A percentile compares a stretch with the other conserved stretches of the same genome.
These are phyloP conservation scores for Macheiramphus alcinus DNA, from an alignment of 2,113 vertebrate genomes.

Conservation along the genomic window DNA sequence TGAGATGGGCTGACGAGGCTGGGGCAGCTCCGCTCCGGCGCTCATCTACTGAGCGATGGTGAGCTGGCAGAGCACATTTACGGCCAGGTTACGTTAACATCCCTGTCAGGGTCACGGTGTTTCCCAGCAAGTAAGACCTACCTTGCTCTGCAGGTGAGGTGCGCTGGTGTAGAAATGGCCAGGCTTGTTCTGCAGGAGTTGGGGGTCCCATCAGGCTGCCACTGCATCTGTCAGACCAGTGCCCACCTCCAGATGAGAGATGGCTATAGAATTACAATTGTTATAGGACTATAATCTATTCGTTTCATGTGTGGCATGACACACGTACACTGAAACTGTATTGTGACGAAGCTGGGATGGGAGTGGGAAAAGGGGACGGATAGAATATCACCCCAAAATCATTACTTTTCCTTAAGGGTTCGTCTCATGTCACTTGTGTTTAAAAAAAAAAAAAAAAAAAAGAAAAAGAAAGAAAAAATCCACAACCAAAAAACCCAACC, in stretches of 20 bases:
- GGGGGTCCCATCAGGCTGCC: not conserved
- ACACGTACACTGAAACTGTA: not conserved
- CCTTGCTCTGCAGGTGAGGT: not conserved
- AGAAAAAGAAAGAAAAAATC: not conserved
- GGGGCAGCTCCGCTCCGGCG: not conserved
- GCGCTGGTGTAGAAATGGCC: not conserved
- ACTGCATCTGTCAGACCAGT: not conserved
- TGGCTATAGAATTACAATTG: not conserved
- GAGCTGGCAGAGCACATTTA: not conserved
- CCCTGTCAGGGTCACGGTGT: accelerated
- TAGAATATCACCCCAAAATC: not conserved
- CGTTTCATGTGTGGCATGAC: accelerated
- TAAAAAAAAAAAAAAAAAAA: too few relatives aligned
- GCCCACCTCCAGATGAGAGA: not conserved
- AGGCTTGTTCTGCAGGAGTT: not conserved
- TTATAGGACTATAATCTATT: too few relatives aligned
- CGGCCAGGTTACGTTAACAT: not conserved
- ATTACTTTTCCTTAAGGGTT: not conserved
- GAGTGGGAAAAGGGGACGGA: not conserved
- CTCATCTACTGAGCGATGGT: accelerated
- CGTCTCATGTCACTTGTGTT: not conserved
- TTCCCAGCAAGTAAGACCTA: not conserved
- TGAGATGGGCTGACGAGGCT: not conserved
- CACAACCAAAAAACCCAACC: not conserved
- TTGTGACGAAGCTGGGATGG: not conserved